A percentile compares a stretch with the other conserved stretches of the same genome.
Evolutionary conservation across 2,113 vertebrate species (phyloP).

Genomic region (Coreoperca whiteheadi): DNA sequence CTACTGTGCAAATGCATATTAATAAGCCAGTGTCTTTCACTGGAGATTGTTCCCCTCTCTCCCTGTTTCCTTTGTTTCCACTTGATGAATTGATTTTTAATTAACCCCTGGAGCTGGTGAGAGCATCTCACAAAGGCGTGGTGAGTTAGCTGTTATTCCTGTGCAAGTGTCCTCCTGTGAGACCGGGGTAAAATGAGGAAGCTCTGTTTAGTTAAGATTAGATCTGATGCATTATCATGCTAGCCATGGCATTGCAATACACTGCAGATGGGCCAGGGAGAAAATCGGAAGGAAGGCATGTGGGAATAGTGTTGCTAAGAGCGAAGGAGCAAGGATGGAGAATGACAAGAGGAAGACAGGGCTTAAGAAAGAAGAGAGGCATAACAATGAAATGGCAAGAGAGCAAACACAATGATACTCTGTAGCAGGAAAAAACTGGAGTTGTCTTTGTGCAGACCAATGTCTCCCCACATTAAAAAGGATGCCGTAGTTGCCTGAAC

Average conservation of each 20-base stretch:
- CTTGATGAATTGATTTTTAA: constrained; percentile 79
- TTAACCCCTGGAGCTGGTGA: constrained; percentile 74
- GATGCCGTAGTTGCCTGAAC: constrained; percentile 1
- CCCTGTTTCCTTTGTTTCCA: constrained; percentile 66
- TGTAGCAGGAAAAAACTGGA: constrained; percentile 17
- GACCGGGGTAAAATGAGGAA: constrained; percentile 54
- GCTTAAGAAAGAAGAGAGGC: constrained; percentile 18
- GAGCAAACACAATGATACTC: constrained; percentile 41
- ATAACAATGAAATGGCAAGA: constrained; percentile 46
- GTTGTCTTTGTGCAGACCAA: constrained; percentile 24
- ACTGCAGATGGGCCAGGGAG: constrained; percentile 37
- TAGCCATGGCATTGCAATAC: constrained; percentile 48
- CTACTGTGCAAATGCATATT: constrained; percentile 54
- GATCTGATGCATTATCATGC: constrained; percentile 77
- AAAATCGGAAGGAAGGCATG: constrained; percentile 54
- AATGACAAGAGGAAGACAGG: constrained; percentile 39
- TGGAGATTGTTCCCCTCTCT: constrained; percentile 48
- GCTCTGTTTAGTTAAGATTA: constrained; percentile 73
- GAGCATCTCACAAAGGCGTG: constrained; percentile 50
- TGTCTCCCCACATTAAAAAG: constrained; percentile 12
- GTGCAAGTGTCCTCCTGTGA: constrained; percentile 62
- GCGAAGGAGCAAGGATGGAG: constrained; percentile 35
- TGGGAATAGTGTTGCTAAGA: constrained; percentile 59
- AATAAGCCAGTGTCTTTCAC: constrained; percentile 54
- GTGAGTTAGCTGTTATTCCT: constrained; percentile 47